Base-by-base conservation (phyloP, 2,888 invertebrate species). In the Caenorhabditis macrosperma region DNA sequence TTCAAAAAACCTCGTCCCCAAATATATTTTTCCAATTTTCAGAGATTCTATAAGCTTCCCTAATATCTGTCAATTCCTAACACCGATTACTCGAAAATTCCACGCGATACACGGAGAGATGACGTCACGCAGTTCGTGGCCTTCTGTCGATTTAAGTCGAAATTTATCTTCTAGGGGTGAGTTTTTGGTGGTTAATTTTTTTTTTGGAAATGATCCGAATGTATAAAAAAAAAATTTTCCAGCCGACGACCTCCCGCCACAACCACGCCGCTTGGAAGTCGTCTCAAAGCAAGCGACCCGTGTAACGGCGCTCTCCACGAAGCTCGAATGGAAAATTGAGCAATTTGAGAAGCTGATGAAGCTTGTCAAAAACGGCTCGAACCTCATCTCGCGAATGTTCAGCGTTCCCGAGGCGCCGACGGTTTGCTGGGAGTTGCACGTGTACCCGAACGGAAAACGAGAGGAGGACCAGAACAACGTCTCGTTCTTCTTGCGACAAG, bases 361-460 rank as follows among this genome's bases (percentile, higher is more conserved):
- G 46, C 69, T 90, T 50, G 87, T 84, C 63, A 89, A 88, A 61
- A 88, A 88, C 79, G 87, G 87, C 5, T 84, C 88, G 33, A 87
- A 87, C 71, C 72, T 90, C 33, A 84, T 88, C 22, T 85, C 85
- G 30, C 78, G 85, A 24, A 87, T 86, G 68, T 90, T 89, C 69
- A 83, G 85, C 10, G 85, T 85, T 15, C 85, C 87, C 15, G 85
- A 85, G 48, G 88, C 86, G 0, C 81, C 88, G 4, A 82, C 82
- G 1, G 88, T 90, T n/a, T 81, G 85, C 20, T 90, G 90, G 89
- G 90, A 90, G 63, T 63, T 90, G 59, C 89, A 89, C 61, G 87
- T 89, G 0, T 90, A 89, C 81, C 90, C 90, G 28, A 89, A 89
- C 59, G 90, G 90, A 12, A 89, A 90, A 59, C 82, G 90, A 1